Conservation (phyloP, 2,797 vertebrate species). For the Oryzias dopingdopingensis region DNA sequence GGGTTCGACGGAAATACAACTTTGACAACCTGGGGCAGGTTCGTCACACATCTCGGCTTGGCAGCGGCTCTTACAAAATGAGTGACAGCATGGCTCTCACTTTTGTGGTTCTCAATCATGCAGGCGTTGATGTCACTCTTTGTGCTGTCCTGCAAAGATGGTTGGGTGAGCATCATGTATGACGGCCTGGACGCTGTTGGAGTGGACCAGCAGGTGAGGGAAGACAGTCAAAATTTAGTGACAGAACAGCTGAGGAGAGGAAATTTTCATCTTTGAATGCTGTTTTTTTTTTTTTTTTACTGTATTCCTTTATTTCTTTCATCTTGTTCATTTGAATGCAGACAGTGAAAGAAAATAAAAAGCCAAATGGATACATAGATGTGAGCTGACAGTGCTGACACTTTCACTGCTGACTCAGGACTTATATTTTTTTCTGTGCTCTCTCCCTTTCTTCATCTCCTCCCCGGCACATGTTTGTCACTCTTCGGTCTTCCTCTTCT, state of each 20-base stretch:
- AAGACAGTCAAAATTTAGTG: constrained; percentile 1
- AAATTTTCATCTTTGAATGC: constrained; percentile 8
- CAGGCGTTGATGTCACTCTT: constrained; percentile 96
- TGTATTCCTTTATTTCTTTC: constrained; percentile 26
- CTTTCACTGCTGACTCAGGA: constrained; percentile 66
- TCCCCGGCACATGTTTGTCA: constrained; percentile 26
- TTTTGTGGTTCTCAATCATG: constrained; percentile 17
- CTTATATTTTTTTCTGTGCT: constrained; percentile 58
- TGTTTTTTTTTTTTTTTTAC: constrained; percentile 30
- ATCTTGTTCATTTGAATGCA: constrained; percentile 39
- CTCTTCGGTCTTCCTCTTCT: constrained; percentile 28
- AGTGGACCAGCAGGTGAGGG: constrained; percentile 89
- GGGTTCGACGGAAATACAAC: constrained; percentile 93
- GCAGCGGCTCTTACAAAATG: constrained; percentile 14
- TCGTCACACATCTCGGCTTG: constrained; percentile 31
- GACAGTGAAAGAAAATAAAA: constrained; percentile 27
- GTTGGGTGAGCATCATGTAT: constrained; percentile 98
- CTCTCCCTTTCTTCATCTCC: constrained; percentile 32
- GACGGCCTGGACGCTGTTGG: constrained; percentile 90
- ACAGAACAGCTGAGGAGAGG: constrained; percentile 6
- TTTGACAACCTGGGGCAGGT: constrained; percentile 97
- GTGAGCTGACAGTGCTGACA: constrained; percentile 52
- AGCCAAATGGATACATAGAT: constrained; percentile 54
- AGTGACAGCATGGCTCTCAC: constrained; percentile 23
- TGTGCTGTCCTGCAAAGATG: constrained; percentile 94